Evolutionary conservation across 2,888 invertebrate species (phyloP), one percentile per base, ranked within the genome.

Genomic region (Eumerus sabulonum): DNA sequence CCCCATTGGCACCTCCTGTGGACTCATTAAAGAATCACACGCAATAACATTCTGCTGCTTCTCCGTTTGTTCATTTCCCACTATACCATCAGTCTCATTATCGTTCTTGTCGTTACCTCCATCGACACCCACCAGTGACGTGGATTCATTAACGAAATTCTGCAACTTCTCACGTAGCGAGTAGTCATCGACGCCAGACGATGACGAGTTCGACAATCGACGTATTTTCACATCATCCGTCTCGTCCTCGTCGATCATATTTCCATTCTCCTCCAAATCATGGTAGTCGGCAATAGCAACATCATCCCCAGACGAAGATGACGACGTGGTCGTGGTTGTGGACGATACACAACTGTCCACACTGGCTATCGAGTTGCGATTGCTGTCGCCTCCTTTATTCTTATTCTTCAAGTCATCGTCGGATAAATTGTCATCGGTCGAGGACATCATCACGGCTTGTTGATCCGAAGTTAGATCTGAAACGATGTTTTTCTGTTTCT

Each of bases 1-100:
- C 14, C 88, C 89, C 84, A 89, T 85, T n/a, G 89, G 89, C 77
- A 83, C 89, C 83, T 89, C 89, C 82, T 88, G 88, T 9, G 89
- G 89, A 84, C 89, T 89, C 48, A 89, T 82, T 68, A 89, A 79
- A 1, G 86, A 84, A 83, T 88, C 88, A 50, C 85, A 86, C 12
- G 82, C 79, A 51, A 86, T 54, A 40, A 71, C 53, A 68, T 60
- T 57, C 63, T 82, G 42, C 47, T 72, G 35, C 45, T 64, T 70
- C 17, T 79, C 63, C 16, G 36, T 36, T 11, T 48, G 38, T 11
- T 62, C 66, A 36, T 17, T 59, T 83, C 82, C 59, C 83, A 83
- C 42, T 40, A 84, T 83, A 40, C 71, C 60, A 40, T 67, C 59
- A 51, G 35, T 66, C 45, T 59, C 63, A 18, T 71, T 76, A 53